phyloP scores from a whole-genome alignment of 2,888 invertebrate species.

The Mesoligia furuncula region DNA sequence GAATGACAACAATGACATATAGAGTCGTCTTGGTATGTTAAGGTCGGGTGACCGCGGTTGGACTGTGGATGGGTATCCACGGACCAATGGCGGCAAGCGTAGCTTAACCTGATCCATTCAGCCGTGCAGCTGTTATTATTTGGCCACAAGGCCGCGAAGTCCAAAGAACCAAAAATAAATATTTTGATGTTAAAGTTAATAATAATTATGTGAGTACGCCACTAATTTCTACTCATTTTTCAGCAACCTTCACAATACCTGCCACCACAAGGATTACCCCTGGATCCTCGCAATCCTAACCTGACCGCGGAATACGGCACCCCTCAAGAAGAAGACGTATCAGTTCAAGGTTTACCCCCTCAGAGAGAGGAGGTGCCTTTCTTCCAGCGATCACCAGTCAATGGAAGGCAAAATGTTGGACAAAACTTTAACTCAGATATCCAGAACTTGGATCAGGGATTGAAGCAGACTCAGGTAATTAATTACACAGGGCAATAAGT shows the following conservation, averaged over 20 bases:
- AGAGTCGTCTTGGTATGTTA: too few relatives aligned
- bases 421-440: slow-evolving; percentile 80
- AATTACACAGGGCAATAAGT: background rate
- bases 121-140: too few relatives aligned
- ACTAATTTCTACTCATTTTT: slow-evolving; percentile 2
- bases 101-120: too few relatives aligned
- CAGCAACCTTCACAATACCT: slow-evolving; percentile 75
- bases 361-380: slow-evolving; percentile 80
- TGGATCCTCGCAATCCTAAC: slow-evolving; percentile 78
- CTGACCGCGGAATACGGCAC: slow-evolving; percentile 70
- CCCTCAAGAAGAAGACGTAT: slow-evolving; percentile 78
- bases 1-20: too few relatives aligned
- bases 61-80: too few relatives aligned
- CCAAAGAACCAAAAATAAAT: background rate
- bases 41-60: too few relatives aligned
- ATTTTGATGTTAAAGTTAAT: background rate
- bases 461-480: slow-evolving; percentile 79
- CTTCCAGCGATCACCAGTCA: slow-evolving; percentile 83
- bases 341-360: slow-evolving; percentile 84
- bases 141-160: background rate
- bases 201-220: background rate
- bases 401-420: slow-evolving; percentile 83
- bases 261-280: slow-evolving; percentile 74
- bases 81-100: too few relatives aligned
- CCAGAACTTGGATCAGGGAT: slow-evolving; percentile 77